Evolutionary conservation across 1,140 invertebrate species (phyloP).

Genomic region (Drosophila kanapiae): DNA sequence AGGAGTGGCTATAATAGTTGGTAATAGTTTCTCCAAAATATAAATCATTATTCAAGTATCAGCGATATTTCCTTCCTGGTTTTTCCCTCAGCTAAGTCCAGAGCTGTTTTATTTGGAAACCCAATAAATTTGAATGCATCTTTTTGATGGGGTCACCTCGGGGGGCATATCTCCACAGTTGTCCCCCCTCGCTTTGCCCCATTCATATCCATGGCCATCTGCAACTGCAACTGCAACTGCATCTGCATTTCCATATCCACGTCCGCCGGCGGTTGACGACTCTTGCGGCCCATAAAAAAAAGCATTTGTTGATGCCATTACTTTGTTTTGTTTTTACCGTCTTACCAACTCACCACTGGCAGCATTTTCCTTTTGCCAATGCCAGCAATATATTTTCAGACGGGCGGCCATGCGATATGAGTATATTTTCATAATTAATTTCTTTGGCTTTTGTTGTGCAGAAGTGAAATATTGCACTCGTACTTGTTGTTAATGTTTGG

Average conservation of each 20-base stretch:
- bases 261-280: conserved; percentile 33
- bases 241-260: conserved; percentile 14
- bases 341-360: neutral
- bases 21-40: neutral
- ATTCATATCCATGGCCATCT: conserved; percentile 13
- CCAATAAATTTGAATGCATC: conserved; percentile 47
- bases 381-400: conserved; percentile 17
- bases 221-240: neutral
- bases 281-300: conserved; percentile 43
- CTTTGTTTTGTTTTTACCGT: conserved; percentile 23
- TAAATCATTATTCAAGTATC: neutral
- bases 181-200: too few species aligned
- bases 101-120: conserved; percentile 14
- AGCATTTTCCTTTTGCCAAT: conserved; percentile 4
- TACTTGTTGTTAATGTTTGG: conserved; percentile 37
- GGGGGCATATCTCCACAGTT: conserved; percentile 16
- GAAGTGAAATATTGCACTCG: conserved; percentile 54
- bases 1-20: neutral
- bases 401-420: conserved; percentile 44
- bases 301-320: conserved; percentile 40
- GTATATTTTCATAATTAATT: conserved; percentile 66
- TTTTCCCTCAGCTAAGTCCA: neutral
- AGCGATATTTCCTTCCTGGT: neutral
- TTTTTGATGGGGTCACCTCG: conserved; percentile 43
- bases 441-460: conserved; percentile 52